These are phyloP conservation scores for Dromius quadrimaculatus DNA, from an alignment of 2,888 invertebrate genomes.

Conservation along the genomic window DNA sequence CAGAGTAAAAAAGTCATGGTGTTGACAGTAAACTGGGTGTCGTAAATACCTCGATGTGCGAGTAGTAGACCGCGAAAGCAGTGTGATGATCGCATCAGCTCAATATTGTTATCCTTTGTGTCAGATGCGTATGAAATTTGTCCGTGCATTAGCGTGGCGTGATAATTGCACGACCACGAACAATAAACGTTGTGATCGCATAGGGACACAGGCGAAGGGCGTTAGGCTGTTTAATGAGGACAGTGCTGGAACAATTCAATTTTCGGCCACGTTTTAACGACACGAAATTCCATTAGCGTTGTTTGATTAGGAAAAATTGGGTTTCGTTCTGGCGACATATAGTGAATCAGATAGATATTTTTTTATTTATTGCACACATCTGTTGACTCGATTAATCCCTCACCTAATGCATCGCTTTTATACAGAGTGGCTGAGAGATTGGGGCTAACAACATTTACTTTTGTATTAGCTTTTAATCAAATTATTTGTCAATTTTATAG, in stretches of 20 bases:
- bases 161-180: constrained; percentile 32
- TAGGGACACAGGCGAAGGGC: background rate
- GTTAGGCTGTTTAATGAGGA: constrained; percentile 8
- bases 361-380: no score
- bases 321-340: constrained; percentile 14
- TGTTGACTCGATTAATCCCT: no score
- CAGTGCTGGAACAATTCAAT: constrained; percentile 23
- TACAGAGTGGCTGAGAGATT: no score
- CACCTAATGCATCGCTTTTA: no score
- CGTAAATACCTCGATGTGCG: constrained; percentile 27
- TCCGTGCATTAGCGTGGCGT: constrained; percentile 27
- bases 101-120: constrained; percentile 33
- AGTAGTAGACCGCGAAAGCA: background rate
- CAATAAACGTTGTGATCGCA: constrained; percentile 22
- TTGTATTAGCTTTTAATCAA: no score
- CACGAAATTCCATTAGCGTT: constrained; percentile 31
- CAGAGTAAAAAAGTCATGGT: background rate
- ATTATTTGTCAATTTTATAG: no score
- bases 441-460: no score
- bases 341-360: no score
- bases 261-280: constrained; percentile 26
- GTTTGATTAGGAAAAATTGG: constrained; percentile 34
- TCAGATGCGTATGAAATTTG: constrained; percentile 20
- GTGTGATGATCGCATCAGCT: constrained; percentile 18
- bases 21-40: background rate